These are phyloP conservation scores for Microplitis deprimator DNA, from an alignment of 2,888 invertebrate species.

Conservation along the genomic window DNA sequence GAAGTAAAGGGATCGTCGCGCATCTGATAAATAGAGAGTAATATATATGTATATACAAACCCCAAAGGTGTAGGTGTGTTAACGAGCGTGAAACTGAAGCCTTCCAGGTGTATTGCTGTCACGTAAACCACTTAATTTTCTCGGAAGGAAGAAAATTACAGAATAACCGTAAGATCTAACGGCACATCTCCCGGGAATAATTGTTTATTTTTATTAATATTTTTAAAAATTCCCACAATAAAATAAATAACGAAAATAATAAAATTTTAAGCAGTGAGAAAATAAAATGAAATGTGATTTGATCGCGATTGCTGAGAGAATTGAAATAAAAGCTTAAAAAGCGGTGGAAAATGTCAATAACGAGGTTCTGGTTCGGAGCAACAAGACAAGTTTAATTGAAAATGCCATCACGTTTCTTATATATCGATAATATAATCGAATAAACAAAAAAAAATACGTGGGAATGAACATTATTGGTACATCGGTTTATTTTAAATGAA, in stretches of 20 bases:
- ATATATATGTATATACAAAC: neutral
- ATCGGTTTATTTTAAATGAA: neutral
- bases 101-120: constrained; percentile 37
- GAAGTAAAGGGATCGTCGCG: neutral
- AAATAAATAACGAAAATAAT: neutral
- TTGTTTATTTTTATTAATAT: neutral
- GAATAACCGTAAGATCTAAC: neutral
- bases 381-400: constrained; percentile 58
- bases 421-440: constrained; percentile 57
- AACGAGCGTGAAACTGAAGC: constrained; percentile 45
- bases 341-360: constrained; percentile 7
- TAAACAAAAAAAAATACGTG: constrained; percentile 1
- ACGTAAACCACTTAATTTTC: constrained; percentile 44
- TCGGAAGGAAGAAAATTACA: constrained; percentile 18
- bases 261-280: neutral
- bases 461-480: neutral
- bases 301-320: neutral
- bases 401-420: constrained; percentile 61
- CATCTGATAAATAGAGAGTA: neutral
- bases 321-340: constrained; percentile 14
- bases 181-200: neutral
- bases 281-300: neutral
- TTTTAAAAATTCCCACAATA: neutral
- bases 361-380: neutral
- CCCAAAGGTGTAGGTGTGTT: constrained; percentile 21